Base-by-base conservation (phyloP, 2,888 invertebrate species). In the Leuctra nigra region DNA sequence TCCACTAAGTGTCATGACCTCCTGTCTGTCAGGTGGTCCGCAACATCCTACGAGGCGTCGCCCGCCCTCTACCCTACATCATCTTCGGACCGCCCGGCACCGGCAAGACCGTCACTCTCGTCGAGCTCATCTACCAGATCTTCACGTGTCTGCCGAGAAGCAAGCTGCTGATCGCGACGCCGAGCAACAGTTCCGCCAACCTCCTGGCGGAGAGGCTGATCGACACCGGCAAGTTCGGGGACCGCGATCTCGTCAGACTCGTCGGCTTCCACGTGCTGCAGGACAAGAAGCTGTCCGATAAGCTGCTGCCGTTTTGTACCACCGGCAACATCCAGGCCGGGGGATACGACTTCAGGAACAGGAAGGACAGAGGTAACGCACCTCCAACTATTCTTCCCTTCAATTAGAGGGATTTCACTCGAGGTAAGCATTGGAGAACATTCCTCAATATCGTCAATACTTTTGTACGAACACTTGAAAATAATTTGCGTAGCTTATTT, bases 141-240 rank as follows among this genome's bases (percentile, higher is more conserved):
- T 33, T 33, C 20, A 14, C 14, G 2, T 14, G 18, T 18, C 1
- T 50, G 1, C 50, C 35, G 6, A 22, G 35, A 20, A 50, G 50
- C 20, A n/a, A 91, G 63, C 76, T 96, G 58, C 71, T 97, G 53
- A 82, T 93, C 16, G 88, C 87, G 38, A 83, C 94, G 1, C 95
- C 96, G 0, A 93, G 95, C 0, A 97, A 97, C 69, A 91, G 92
- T 71, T 87, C 95, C 3, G 89, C 93, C 0, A 91, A 96, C 77
- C 77, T 95, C 54, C 78, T 97, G 54, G 80, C 91, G 13, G 81
- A 87, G 65, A 77, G 88, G 62, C 73, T 95, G n/a, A 76, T 91
- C 57, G 76, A 83, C 53, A 84, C 84, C 62, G 81, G 80, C 29
- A 68, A 77, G 48, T 68, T 82, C 1, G 76, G 80, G 57, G 83